phyloP scores from a whole-genome alignment of 2,888 invertebrate species.

The Poecilus cupreus region DNA sequence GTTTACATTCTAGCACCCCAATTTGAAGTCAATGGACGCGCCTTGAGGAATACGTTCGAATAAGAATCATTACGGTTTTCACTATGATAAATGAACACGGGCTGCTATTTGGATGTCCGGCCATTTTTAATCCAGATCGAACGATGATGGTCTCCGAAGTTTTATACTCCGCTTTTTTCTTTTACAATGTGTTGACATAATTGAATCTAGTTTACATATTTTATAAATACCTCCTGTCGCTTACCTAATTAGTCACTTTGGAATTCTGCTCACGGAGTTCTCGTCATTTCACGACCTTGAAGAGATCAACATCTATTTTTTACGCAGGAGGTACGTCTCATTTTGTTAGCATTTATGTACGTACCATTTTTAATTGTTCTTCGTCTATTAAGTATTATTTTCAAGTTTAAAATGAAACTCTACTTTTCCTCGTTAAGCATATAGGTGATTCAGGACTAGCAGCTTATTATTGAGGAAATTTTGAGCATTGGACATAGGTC shows the following conservation, averaged over 20 bases:
- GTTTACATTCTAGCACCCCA: neutral
- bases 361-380: too few species aligned
- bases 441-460: too few species aligned
- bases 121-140: slow-evolving; percentile 43
- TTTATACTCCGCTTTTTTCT: slow-evolving; percentile 34
- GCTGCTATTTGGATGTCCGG: neutral
- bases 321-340: neutral
- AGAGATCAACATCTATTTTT: slow-evolving; percentile 6
- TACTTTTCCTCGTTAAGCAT: too few species aligned
- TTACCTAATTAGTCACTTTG: slow-evolving; percentile 56
- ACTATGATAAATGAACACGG: slow-evolving; percentile 22
- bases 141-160: neutral
- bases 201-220: slow-evolving; percentile 59
- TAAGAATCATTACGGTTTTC: neutral
- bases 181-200: slow-evolving; percentile 54
- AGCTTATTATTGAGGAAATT: too few species aligned
- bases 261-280: slow-evolving; percentile 49
- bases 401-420: too few species aligned
- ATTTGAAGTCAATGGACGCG: too few species aligned
- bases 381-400: too few species aligned
- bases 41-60: neutral
- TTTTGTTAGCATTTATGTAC: neutral
- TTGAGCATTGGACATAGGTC: too few species aligned
- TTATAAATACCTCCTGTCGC: slow-evolving; percentile 56
- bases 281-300: slow-evolving; percentile 53